Conservation (phyloP, 2,113 vertebrate genomes). For the Rhombomys opimus region DNA sequence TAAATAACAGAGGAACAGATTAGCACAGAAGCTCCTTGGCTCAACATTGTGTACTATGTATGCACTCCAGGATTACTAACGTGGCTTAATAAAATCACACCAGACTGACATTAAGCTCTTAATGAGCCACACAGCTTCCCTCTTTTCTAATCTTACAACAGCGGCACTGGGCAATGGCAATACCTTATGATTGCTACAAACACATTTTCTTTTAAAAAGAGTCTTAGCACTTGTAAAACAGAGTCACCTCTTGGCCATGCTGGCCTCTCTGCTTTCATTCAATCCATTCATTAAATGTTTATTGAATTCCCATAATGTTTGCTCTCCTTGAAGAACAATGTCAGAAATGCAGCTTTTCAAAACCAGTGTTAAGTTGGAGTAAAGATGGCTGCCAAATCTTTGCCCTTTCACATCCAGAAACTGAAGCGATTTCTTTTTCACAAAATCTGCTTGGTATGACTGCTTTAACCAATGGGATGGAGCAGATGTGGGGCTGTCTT, state of each 20-base stretch:
- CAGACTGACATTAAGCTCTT: slow-evolving; percentile 10
- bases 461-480: slow-evolving; percentile 1
- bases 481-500: not conserved
- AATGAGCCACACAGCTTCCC: not conserved
- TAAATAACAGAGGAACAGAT: not conserved
- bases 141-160: slow-evolving; percentile 11
- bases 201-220: not conserved
- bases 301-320: not conserved
- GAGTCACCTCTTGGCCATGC: not conserved
- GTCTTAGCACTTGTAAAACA: not conserved
- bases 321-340: slow-evolving; percentile 23
- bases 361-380: not conserved
- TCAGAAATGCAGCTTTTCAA: not conserved
- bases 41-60: not conserved
- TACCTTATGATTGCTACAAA: not conserved
- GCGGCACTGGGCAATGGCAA: not conserved
- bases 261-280: not conserved
- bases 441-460: not conserved
- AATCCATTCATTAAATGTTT: not conserved
- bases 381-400: slow-evolving; percentile 6
- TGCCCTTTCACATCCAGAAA: slow-evolving; percentile 14
- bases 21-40: not conserved
- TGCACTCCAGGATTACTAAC: slow-evolving; percentile 19
- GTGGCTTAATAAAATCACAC: slow-evolving; percentile 28
- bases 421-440: not conserved